Conservation (phyloP, 2,113 vertebrate genomes). For the Anhinga rufa region DNA sequence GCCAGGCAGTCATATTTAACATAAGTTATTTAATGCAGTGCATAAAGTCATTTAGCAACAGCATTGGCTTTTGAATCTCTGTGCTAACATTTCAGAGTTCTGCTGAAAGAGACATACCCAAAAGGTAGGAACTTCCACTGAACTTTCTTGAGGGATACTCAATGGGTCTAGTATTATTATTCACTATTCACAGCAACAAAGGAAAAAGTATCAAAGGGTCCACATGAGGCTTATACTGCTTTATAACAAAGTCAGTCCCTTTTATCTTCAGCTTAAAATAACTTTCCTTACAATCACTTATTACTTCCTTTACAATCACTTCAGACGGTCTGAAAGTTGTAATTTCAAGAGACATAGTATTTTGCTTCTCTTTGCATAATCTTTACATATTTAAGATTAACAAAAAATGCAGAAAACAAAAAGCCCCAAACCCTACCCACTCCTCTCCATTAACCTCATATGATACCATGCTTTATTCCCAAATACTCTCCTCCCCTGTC, state of each 20-base stretch:
- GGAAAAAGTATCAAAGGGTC: neutral
- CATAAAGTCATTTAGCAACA: neutral
- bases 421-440: neutral
- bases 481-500: neutral
- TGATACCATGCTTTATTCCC: neutral
- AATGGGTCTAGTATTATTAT: neutral
- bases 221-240: neutral
- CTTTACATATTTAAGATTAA: neutral
- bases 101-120: neutral
- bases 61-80: neutral
- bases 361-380: neutral
- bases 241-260: neutral
- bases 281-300: neutral
- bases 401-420: neutral
- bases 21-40: neutral
- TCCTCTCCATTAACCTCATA: neutral
- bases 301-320: neutral
- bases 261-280: neutral
- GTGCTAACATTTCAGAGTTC: neutral
- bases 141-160: neutral
- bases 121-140: neutral
- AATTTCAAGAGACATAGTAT: neutral
- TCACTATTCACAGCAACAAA: neutral
- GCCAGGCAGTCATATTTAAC: neutral
- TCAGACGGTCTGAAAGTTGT: neutral